Evolutionary conservation across 1,140 invertebrate genomes (phyloP), one percentile per base, ranked within the genome.

Genomic region (Agrypnia vestita): DNA sequence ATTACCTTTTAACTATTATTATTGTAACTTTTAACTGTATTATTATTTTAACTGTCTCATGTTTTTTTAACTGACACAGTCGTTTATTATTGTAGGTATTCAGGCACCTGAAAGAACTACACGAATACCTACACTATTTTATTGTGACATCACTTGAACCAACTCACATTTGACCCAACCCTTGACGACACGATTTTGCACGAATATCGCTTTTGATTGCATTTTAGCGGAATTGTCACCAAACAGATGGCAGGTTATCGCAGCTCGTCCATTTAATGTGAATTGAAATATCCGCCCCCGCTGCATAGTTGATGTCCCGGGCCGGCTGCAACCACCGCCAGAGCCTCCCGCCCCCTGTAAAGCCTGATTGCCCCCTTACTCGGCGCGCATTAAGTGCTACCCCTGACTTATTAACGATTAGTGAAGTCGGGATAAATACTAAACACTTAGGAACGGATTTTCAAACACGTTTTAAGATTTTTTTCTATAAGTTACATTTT

Each of bases 371-470:
- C 53, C 53, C 3, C n/a, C 53, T 13, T 13, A 7, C 9, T 13
- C 25, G n/a, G 10, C 61, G 19, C 6, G 25, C 61, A 64, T 64
- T 64, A 64, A 64, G 61, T 64, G 61, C 61, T 43, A 13, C 61
- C 25, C 61, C 15, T 64, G 35, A 64, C 61, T 43, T 64, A 64
- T 64, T 64, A 64, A 64, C 25, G 61, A 43, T 43, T 64, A 64
- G 19, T 25, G 61, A 44, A 35, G 25, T 35, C 25, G 25, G 25
- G 25, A 43, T 43, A 64, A 64, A 64, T 35, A 64, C 61, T 6
- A 21, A 25, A 44, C 61, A 43, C 19, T 25, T 64, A 44, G 61
- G 25, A 64, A 35, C 61, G 61, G 61, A 64, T 64, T 64, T 64
- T 64, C 25, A 64, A 35, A 35, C 35, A 11, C 17, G 15, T 4